Percentiles rank a stretch among this genome's conserved stretches.
Evolutionary conservation across 2,888 invertebrate genomes (phyloP).

Genomic region (Tholera decimalis): DNA sequence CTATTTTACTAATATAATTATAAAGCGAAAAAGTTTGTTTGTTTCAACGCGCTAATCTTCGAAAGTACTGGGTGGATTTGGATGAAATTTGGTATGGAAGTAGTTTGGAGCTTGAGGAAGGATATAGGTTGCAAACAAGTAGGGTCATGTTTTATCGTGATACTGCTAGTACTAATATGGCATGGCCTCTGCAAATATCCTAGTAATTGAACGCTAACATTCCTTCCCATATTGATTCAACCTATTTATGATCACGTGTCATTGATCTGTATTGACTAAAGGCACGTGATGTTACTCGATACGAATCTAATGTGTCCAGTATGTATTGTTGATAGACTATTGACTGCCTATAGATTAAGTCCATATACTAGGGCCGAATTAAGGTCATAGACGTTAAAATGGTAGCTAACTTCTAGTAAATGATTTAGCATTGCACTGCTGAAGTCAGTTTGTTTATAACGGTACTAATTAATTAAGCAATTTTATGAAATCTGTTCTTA

Average conservation of each 20-base stretch:
- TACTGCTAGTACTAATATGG: background rate
- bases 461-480: background rate
- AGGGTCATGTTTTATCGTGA: too few species aligned
- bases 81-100: too few species aligned
- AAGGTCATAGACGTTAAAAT: background rate
- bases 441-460: background rate
- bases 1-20: too few species aligned
- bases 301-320: slow-evolving; percentile 25
- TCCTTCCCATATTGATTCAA: slow-evolving; percentile 20
- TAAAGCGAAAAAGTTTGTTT: too few species aligned
- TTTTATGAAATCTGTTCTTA: background rate
- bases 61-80: too few species aligned
- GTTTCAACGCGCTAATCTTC: too few species aligned
- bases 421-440: background rate
- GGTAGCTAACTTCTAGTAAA: background rate
- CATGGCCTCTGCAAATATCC: background rate
- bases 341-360: background rate
- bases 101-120: too few species aligned
- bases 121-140: too few species aligned
- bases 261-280: slow-evolving; percentile 9
- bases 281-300: slow-evolving; percentile 29
- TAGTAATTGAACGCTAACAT: slow-evolving; percentile 32
- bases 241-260: slow-evolving; percentile 19
- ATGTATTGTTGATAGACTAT: slow-evolving; percentile 21
- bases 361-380: background rate